These are phyloP conservation scores for Caradrina kadenii DNA, from an alignment of 2,888 invertebrate genomes.

Conservation along the genomic window DNA sequence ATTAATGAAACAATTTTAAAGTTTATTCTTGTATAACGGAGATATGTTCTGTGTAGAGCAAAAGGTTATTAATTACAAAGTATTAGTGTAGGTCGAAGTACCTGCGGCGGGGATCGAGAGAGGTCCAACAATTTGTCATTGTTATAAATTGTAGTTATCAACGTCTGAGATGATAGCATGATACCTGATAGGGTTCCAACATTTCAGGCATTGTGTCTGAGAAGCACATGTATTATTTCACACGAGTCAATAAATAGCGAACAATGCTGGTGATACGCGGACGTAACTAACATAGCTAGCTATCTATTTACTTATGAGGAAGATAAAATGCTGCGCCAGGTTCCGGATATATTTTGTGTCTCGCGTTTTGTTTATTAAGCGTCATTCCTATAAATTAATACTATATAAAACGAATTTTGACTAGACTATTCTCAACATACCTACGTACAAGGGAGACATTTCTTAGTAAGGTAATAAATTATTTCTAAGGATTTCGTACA, in stretches of 20 bases:
- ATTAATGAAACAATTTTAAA: conserved; percentile 29
- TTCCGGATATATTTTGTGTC: conserved; percentile 26
- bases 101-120: conserved; percentile 27
- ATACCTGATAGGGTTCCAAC: conserved; percentile 62
- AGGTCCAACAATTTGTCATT: conserved; percentile 51
- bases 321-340: conserved; percentile 47
- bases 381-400: background rate
- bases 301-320: conserved; percentile 31
- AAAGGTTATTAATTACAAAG: conserved; percentile 50
- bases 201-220: conserved; percentile 47
- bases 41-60: conserved; percentile 12
- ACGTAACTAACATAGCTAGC: conserved; percentile 42
- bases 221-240: conserved; percentile 62
- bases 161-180: conserved; percentile 39
- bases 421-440: background rate
- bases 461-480: conserved; percentile 1
- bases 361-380: conserved; percentile 15
- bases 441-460: background rate
- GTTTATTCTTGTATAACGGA: conserved; percentile 12
- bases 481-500: background rate
- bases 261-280: conserved; percentile 57
- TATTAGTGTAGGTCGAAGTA: conserved; percentile 38
- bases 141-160: conserved; percentile 59
- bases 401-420: conserved; percentile 1
- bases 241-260: conserved; percentile 68